Evolutionary conservation across 1,140 invertebrate genomes (phyloP), one percentile per base, ranked within the genome.

Genomic region (Hylaeus volcanicus): DNA sequence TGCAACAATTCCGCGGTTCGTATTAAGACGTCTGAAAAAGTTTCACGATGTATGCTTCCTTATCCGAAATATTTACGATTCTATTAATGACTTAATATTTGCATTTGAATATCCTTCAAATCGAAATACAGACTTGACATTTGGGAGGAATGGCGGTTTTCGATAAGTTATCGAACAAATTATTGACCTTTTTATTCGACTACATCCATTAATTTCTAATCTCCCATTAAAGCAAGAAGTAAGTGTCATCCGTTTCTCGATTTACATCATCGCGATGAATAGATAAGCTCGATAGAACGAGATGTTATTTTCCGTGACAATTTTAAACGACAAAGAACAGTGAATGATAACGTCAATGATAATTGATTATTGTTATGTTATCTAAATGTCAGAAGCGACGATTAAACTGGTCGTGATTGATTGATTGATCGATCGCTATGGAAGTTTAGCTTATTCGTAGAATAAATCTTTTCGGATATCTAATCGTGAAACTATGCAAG

Each of bases 341-440:
- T 14, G 14, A 53, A 5, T 43, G 43, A 55, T 63, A 61, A 43
- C 43, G 14, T 43, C 37, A 45, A 41, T 3, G 15, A 26, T 77
- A 53, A 77, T 77, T 69, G 55, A 70, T 70, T 63, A 63, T 60
- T 63, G 55, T 51, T 15, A 5, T 48, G 64, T 68, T 66, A 76
- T 76, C 53, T 41, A 5, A 12, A 41, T 11, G 26, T 69, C 75
- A 70, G 53, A 70, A 51, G 41, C 45, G 15, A 43, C 51, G 58
- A 78, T 78, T 70, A 15, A 5, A 64, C 39, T 39, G 55, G 58
- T 37, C 37, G 65, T 77, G 75, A 71, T 78, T 71, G 75, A 78
- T 78, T 45, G 48, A 26, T 26, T 26, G 26, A 66, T 66, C 6
- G 74, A 68, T 76, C 26, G 39, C 37, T 58, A 3, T 41, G n/a